Conservation (phyloP, 2,113 vertebrate species). For the Nesospiza acunhae region DNA sequence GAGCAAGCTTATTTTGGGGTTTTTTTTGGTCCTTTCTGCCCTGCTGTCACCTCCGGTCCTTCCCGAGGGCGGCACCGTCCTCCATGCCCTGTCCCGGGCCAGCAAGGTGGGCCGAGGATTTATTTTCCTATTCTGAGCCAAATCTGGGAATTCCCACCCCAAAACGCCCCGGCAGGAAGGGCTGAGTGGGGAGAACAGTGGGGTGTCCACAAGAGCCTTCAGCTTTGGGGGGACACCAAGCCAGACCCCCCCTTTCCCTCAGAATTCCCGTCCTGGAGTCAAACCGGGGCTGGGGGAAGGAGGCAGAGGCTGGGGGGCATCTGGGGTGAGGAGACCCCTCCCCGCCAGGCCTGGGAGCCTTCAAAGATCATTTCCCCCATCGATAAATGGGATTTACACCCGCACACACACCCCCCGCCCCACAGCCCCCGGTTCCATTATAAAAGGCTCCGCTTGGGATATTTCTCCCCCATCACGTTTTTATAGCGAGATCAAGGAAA, state of each 20-base stretch:
- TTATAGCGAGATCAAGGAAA: slow-evolving; percentile 49
- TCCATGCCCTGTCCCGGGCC: not conserved
- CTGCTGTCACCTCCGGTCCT: not conserved
- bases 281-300: not conserved
- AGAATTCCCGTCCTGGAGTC: not conserved
- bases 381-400: not conserved
- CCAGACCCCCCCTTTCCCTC: not conserved
- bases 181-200: accelerated
- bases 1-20: accelerated
- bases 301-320: not conserved
- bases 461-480: slow-evolving; percentile 8
- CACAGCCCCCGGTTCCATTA: not conserved
- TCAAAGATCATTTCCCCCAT: not conserved
- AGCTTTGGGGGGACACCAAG: not conserved
- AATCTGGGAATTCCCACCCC: not conserved
- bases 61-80: not conserved
- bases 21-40: not conserved
- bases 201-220: not conserved
- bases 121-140: not conserved
- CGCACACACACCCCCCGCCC: not conserved
- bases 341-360: not conserved
- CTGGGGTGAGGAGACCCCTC: not conserved
- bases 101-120: not conserved
- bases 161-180: not conserved
- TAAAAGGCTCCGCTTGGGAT: not conserved